Conservation (phyloP, 2,888 invertebrate species). For the Nycteola revayana region DNA sequence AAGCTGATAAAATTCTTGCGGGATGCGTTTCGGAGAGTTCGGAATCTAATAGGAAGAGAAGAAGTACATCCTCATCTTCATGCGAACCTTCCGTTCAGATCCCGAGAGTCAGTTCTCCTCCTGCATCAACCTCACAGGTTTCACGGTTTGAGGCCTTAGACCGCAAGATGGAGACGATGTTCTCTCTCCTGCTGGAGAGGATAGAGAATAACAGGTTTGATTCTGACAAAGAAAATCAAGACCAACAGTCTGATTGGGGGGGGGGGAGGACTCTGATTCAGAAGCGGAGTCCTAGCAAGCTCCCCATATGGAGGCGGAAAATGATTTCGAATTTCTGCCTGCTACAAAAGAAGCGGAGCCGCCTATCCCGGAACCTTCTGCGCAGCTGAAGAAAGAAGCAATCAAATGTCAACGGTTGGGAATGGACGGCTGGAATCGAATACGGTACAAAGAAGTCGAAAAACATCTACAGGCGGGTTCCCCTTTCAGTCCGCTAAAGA, state of each 20-base stretch:
- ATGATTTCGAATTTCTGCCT: slow-evolving; percentile 5
- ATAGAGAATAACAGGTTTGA: slow-evolving; percentile 1
- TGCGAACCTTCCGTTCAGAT: too few relatives aligned
- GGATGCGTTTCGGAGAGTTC: neutral
- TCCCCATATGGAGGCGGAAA: neutral
- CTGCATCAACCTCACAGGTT: neutral
- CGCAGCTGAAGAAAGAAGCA: slow-evolving; percentile 11
- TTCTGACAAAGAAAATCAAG: too few relatives aligned
- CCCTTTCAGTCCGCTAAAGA: slow-evolving; percentile 15
- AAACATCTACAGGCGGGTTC: slow-evolving; percentile 18
- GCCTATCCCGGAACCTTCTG: slow-evolving; percentile 6
- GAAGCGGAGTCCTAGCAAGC: neutral
- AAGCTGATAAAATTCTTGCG: neutral
- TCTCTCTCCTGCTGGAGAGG: slow-evolving; percentile 1
- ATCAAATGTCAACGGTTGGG: slow-evolving; percentile 19
- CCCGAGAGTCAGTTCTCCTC: too few relatives aligned
- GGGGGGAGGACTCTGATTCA: neutral
- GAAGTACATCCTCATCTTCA: slow-evolving; percentile 1
- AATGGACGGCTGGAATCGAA: slow-evolving; percentile 12
- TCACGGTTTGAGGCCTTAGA: slow-evolving; percentile 1
- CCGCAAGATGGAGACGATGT: slow-evolving; percentile 5
- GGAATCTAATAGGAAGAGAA: neutral
- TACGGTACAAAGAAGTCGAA: slow-evolving; percentile 19
- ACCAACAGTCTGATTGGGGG: too few relatives aligned
- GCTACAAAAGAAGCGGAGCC: slow-evolving; percentile 13